Evolutionary conservation across 92 coral and sea anemone species (phyloP), one percentile per base, ranked within the genome.

Genomic region (Phenganax stokvisi): DNA sequence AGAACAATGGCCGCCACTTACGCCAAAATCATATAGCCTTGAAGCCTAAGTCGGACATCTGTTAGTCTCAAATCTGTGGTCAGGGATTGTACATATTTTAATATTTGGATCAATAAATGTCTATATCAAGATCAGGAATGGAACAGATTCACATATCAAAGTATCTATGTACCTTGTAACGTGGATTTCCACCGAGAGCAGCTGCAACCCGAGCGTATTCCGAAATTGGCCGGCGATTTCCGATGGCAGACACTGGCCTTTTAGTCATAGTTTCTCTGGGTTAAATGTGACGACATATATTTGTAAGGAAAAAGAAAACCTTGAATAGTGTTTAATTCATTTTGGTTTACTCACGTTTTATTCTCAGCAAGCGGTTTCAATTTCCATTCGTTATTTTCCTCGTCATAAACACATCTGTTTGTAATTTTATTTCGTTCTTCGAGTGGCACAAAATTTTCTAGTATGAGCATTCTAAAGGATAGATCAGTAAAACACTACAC

Each of bases 231-330:
- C 99, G 87, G 69, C 97, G 90, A 89, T 90, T 92, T 44, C 99
- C 99, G 27, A 92, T 90, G 20, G 99, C 99, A 63, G 99, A 96
- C 3, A 96, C 99, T 3, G 99, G 99, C 83, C 99, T 81, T 65
- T 96, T 96, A 1, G 99, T 97, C 99, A 96, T 96, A n/a, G 90
- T 88, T 80, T 90, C 96, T 70, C 83, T 79, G 44, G 10, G 25
- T 57, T 31, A 76, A 76, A 76, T 7, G 6, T 20, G 17, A 54
- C 9, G 20, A 69, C 51, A 17, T 12, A 51, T 51, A 53, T 37
- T 37, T 37, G 2, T 37, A 37, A 1, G 7, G 7, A 59, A 59
- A 59, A 59, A 20, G 25, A 59, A 59, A 12, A 59, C 2, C 1
- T 13, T 12, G 25, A 20, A 59, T 59, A 59, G 25, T 13, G 65